These are phyloP conservation scores for Trissolcus brochymenae DNA, from an alignment of 2,888 invertebrate genomes.

Conservation along the genomic window DNA sequence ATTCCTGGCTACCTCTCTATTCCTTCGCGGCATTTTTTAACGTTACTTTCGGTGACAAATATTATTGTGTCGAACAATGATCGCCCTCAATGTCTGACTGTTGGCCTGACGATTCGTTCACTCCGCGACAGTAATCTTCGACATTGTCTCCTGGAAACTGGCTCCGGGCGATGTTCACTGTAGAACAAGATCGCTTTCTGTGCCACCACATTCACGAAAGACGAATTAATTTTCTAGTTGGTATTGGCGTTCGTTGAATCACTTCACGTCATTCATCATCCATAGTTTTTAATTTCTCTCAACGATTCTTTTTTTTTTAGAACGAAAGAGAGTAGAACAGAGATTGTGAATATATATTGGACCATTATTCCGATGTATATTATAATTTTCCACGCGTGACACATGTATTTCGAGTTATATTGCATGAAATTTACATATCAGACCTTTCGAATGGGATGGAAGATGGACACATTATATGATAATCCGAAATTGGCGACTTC, in stretches of 20 bases:
- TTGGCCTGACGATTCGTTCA: conserved; percentile 57
- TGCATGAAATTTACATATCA: conserved; percentile 33
- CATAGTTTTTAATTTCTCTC: conserved; percentile 4
- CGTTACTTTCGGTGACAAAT: conserved; percentile 75
- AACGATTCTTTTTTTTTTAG: neutral
- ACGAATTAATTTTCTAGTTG: conserved; percentile 49
- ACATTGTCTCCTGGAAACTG: conserved; percentile 71
- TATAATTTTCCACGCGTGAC: neutral
- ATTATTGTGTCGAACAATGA: conserved; percentile 76
- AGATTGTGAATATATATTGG: too few relatives aligned
- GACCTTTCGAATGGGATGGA: conserved; percentile 5
- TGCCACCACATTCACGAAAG: conserved; percentile 39
- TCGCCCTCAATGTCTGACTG: conserved; percentile 69
- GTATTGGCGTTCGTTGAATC: conserved; percentile 29
- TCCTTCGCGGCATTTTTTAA: conserved; percentile 64
- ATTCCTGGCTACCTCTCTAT: conserved; percentile 65
- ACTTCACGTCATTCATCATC: conserved; percentile 7
- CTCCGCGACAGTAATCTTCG: conserved; percentile 69
- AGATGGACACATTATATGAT: conserved; percentile 43
- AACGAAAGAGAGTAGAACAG: too few relatives aligned
- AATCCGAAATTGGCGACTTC: conserved; percentile 43
- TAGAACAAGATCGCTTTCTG: conserved; percentile 59
- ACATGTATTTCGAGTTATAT: conserved; percentile 3
- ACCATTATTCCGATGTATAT: too few relatives aligned
- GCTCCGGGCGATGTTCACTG: conserved; percentile 72